Conservation (phyloP, 2,888 invertebrate genomes). For the Tribolium freemani region DNA sequence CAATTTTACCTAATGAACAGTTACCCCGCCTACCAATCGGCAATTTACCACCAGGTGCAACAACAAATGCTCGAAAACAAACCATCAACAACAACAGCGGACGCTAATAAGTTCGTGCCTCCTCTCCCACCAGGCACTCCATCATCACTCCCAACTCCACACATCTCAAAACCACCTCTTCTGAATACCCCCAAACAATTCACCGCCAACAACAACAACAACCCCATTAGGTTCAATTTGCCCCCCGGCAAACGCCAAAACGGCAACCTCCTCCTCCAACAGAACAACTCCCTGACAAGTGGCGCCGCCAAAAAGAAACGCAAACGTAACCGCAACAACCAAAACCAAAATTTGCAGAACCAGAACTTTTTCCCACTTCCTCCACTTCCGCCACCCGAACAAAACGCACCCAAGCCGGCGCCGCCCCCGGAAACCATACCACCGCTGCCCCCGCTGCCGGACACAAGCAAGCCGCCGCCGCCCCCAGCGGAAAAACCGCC, state of each 20-base stretch:
- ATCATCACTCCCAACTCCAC: slow-evolving; percentile 41
- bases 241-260: slow-evolving; percentile 63
- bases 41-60: slow-evolving; percentile 42
- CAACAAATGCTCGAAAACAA: slow-evolving; percentile 35
- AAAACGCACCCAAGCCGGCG: slow-evolving; percentile 68
- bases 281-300: slow-evolving; percentile 67
- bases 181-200: slow-evolving; percentile 64
- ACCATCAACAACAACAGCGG: neutral
- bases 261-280: slow-evolving; percentile 60
- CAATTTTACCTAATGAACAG: slow-evolving; percentile 35
- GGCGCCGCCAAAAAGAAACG: slow-evolving; percentile 82
- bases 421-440: slow-evolving; percentile 72
- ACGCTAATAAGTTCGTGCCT: slow-evolving; percentile 38
- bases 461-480: slow-evolving; percentile 68
- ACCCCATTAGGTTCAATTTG: slow-evolving; percentile 72
- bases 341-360: slow-evolving; percentile 61
- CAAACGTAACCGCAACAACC: slow-evolving; percentile 78
- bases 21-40: slow-evolving; percentile 35
- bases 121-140: slow-evolving; percentile 53
- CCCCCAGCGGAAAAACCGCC: slow-evolving; percentile 40
- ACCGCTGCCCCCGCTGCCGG: slow-evolving; percentile 63
- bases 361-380: slow-evolving; percentile 65
- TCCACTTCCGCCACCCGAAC: slow-evolving; percentile 70
- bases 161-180: slow-evolving; percentile 61
- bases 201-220: slow-evolving; percentile 54